These are phyloP conservation scores for Xylophagus ater DNA, from an alignment of 2,888 invertebrate genomes.

Conservation along the genomic window DNA sequence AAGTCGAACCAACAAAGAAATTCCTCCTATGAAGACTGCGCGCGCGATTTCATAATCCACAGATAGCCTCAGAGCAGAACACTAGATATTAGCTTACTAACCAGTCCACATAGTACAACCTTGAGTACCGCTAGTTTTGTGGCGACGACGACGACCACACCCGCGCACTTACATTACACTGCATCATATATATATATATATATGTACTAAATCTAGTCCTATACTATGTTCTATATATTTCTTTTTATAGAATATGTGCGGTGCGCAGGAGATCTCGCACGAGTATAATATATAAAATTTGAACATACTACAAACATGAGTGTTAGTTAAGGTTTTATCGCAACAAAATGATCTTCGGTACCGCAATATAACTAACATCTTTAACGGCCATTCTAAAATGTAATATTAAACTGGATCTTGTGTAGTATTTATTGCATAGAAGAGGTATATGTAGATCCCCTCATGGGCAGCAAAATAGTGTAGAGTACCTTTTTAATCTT, in stretches of 20 bases:
- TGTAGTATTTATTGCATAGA: too few relatives aligned
- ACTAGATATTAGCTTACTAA: too few relatives aligned
- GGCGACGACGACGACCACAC: constrained; percentile 34
- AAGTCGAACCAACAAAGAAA: constrained; percentile 23
- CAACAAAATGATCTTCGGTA: constrained; percentile 13
- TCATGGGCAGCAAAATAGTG: too few relatives aligned
- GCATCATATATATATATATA: constrained; percentile 9
- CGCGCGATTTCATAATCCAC: constrained; percentile 22
- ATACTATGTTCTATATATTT: too few relatives aligned
- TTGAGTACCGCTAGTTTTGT: constrained; percentile 33
- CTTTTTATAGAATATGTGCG: too few relatives aligned
- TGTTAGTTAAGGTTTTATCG: constrained; percentile 17
- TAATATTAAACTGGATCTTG: too few relatives aligned
- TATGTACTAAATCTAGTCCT: too few relatives aligned
- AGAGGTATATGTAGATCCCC: too few relatives aligned
- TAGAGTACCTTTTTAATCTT: too few relatives aligned
- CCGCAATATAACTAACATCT: constrained; percentile 1
- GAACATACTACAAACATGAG: too few relatives aligned
- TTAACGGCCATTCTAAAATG: constrained; percentile 12
- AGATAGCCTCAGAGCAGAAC: constrained; percentile 17
- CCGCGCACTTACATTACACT: constrained; percentile 40
- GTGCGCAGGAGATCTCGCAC: too few relatives aligned
- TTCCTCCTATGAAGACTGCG: constrained; percentile 23
- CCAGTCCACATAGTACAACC: constrained; percentile 28
- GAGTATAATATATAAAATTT: too few relatives aligned